Conservation (phyloP, 2,888 invertebrate genomes). For the Drosophila villosipedis region DNA sequence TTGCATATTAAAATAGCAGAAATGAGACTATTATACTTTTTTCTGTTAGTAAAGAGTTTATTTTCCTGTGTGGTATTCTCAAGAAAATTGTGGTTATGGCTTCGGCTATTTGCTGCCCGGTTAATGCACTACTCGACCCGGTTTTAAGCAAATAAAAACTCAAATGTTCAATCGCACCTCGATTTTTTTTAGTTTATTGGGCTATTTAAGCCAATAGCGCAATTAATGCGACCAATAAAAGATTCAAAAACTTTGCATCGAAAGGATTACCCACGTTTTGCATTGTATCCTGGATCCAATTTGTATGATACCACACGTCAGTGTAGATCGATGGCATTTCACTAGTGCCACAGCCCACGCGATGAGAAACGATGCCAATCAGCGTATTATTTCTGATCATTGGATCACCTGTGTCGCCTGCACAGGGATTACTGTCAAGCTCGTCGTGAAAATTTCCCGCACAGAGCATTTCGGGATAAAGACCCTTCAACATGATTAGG, state of each 20-base stretch:
- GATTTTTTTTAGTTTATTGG: background rate
- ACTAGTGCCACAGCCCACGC: constrained; percentile 49
- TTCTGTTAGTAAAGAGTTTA: background rate
- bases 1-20: background rate
- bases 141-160: background rate
- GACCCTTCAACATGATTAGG: background rate
- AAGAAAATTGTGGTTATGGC: background rate
- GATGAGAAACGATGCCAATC: constrained; percentile 54
- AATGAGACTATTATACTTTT: background rate
- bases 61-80: background rate
- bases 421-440: constrained; percentile 49
- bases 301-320: constrained; percentile 46
- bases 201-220: background rate
- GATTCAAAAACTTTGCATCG: background rate
- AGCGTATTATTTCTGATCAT: constrained; percentile 49
- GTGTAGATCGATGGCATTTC: constrained; percentile 57
- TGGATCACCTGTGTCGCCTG: constrained; percentile 63
- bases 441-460: constrained; percentile 44
- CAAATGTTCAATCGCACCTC: background rate
- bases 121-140: background rate
- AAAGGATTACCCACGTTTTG: background rate
- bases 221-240: background rate
- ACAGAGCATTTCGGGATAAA: constrained; percentile 57
- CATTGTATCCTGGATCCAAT: constrained; percentile 48
- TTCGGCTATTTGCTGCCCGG: no score